Base-by-base conservation (phyloP, 2,888 invertebrate species). In the Syritta pipiens region DNA sequence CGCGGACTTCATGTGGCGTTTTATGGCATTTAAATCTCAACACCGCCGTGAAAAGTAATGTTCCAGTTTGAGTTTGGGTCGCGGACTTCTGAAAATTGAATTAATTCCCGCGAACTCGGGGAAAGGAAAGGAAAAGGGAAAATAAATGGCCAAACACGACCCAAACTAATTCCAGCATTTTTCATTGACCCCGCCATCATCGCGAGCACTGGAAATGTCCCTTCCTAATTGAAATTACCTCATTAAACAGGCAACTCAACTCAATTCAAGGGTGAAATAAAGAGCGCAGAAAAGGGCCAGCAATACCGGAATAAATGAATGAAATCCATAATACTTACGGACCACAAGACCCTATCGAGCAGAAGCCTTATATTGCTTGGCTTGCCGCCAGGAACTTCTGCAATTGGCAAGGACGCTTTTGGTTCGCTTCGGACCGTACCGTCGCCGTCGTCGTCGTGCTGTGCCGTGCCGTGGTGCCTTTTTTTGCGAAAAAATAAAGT, bases 141-240 rank as follows among this genome's bases (percentile, higher is more conserved):
- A 79, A 79, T 79, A 79, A 79, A 63, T 79, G 63, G 24, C 60
- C 74, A 79, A 74, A 79, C 72, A 72, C 55, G 55, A 79, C 79
- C 79, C 74, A 79, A 79, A 74, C 79, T 79, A 74, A 74, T 79
- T 79, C 60, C 79, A 51, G 49, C 55, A 68, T 79, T 79, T 79
- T 51, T 74, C 79, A 74, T 74, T 68, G 57, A 55, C 28, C 55
- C 46, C 76, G 46, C 57, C 65, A 65, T 57, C 62, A 74, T 49
- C 62, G 74, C 68, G 51, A 68, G 55, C 62, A 68, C 67, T 79
- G 67, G 46, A 72, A 79, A 74, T 74, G 79, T 79, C 74, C 79
- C 62, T 62, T 68, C 68, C 67, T 79, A 79, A 79, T 79, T 79
- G 79, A 79, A 79, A 79, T 79, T 79, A 79, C 79, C 79, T 79